These are phyloP conservation scores for Oasisia sp. DNA, from an alignment of 2,888 invertebrate species.

Conservation along the genomic window DNA sequence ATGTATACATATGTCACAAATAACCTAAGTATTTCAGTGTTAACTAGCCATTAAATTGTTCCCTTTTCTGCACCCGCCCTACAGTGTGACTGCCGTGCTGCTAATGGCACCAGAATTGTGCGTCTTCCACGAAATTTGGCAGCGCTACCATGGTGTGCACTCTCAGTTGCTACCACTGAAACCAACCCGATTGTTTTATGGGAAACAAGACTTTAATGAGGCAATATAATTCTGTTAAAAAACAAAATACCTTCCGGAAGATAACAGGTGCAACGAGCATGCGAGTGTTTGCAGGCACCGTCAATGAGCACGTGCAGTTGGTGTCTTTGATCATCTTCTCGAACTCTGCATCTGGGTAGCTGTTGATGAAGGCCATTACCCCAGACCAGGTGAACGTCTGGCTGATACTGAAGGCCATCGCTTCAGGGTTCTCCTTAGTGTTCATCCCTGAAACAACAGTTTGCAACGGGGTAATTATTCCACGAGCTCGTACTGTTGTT, in stretches of 20 bases:
- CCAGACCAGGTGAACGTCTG: neutral
- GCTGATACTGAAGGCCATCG: neutral
- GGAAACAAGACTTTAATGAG: neutral
- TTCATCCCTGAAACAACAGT: neutral
- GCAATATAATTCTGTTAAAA: neutral
- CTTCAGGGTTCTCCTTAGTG: neutral
- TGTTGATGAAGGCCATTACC: slow-evolving; percentile 1
- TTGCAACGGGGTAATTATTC: neutral
- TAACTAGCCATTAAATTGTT: too few species aligned
- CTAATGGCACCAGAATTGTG: too few species aligned
- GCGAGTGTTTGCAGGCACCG: neutral
- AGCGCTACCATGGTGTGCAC: too few species aligned
- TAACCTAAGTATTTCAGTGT: too few species aligned
- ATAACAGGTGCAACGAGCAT: neutral
- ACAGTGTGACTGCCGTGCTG: too few species aligned
- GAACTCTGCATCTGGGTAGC: neutral
- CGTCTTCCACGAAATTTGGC: too few species aligned
- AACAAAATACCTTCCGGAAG: neutral
- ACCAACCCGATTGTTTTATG: neutral
- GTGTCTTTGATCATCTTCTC: neutral
- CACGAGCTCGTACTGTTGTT: too few species aligned
- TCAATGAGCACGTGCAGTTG: neutral
- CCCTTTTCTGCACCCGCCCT: too few species aligned
- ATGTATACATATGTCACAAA: too few species aligned
- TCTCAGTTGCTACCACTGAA: too few species aligned